A percentile compares a stretch with the other conserved stretches of the same genome.
Conservation (phyloP, 2,113 vertebrate species). For the Gobio gobio region DNA sequence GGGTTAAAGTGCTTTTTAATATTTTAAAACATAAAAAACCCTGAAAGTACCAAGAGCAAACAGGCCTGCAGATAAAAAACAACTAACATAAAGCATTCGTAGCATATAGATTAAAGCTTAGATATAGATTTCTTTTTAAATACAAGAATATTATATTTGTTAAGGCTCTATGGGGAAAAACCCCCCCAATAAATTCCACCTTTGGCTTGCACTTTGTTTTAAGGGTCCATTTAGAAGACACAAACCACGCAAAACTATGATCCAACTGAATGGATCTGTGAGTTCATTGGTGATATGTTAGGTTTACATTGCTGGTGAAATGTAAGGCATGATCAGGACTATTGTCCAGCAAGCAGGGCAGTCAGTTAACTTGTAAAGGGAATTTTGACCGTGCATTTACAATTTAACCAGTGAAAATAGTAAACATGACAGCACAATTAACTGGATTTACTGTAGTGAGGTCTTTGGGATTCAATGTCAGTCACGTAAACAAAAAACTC, state of each 20-base stretch:
- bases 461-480: background rate
- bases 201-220: conserved; percentile 12
- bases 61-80: conserved; percentile 43
- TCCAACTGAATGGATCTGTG: background rate
- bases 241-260: background rate
- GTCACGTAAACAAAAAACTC: background rate
- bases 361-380: background rate
- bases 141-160: conserved; percentile 52
- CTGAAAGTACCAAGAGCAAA: conserved; percentile 46
- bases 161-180: conserved; percentile 62
- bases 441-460: background rate
- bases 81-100: conserved; percentile 57
- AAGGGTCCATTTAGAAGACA: conserved; percentile 12
- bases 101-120: conserved; percentile 52
- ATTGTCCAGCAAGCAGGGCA: background rate
- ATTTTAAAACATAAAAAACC: conserved; percentile 55
- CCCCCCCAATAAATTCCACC: background rate
- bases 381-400: background rate
- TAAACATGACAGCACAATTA: background rate
- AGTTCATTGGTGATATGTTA: background rate
- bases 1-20: conserved; percentile 66
- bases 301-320: conserved; percentile 28
- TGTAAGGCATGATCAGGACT: background rate
- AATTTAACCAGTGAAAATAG: background rate
- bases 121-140: conserved; percentile 48